Evolutionary conservation across 2,113 vertebrate genomes (phyloP).

Genomic region (Elaphurus davidianus): DNA sequence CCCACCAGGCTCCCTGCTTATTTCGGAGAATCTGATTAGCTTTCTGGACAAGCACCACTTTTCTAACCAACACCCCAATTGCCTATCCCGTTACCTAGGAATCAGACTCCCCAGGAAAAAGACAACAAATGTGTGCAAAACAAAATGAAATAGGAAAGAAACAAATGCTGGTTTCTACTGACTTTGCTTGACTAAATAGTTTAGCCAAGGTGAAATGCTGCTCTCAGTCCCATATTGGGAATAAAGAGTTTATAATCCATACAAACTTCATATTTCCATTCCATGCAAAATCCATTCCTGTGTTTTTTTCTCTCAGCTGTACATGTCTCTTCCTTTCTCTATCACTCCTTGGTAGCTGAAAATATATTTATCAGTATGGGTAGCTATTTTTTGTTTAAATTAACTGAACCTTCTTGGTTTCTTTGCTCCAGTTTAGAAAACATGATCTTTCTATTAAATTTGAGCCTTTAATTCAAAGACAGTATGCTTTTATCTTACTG

Average conservation of each 20-base stretch:
- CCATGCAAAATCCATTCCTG: not conserved
- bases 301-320: not conserved
- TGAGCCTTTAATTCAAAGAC: not conserved
- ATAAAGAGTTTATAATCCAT: not conserved
- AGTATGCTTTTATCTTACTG: not conserved
- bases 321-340: not conserved
- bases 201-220: not conserved
- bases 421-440: not conserved
- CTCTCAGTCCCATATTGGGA: not conserved
- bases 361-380: not conserved
- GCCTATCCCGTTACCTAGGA: fast-evolving
- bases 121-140: not conserved
- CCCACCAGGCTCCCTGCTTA: not conserved
- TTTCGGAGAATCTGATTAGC: not conserved
- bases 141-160: not conserved
- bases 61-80: fast-evolving
- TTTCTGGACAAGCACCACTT: not conserved
- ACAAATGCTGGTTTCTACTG: not conserved
- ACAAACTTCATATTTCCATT: not conserved
- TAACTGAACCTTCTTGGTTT: not conserved
- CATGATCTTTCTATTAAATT: not conserved
- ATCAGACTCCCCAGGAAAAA: not conserved
- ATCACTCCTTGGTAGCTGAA: not conserved
- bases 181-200: not conserved
- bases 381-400: not conserved